phyloP scores from a whole-genome alignment of 2,888 invertebrate genomes.

The Erebia ligea region DNA sequence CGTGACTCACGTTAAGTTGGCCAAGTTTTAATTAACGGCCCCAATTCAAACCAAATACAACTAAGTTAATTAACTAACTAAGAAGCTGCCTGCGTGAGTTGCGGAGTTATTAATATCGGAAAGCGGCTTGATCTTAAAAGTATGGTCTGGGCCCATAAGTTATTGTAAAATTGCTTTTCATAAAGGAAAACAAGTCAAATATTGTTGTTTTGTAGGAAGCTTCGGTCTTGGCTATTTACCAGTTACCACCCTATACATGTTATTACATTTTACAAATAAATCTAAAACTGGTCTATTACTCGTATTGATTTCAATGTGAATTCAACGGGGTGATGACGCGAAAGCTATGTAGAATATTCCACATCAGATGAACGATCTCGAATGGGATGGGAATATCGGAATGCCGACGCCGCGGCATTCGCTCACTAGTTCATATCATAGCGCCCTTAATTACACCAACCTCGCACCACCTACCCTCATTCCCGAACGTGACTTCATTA shows the following conservation, averaged over 20 bases:
- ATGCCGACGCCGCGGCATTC: constrained; percentile 61
- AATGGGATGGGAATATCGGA: constrained; percentile 54
- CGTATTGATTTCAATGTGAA: constrained; percentile 42
- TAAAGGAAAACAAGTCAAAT: no score
- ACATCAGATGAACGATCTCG: constrained; percentile 58
- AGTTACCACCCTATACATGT: no score
- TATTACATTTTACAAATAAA: no score
- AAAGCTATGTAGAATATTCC: constrained; percentile 61
- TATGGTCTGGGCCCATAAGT: no score
- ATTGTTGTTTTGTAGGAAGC: no score
- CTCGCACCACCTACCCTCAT: constrained; percentile 20
- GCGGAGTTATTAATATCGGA: constrained; percentile 3
- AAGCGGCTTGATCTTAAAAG: neutral
- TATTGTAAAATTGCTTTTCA: no score
- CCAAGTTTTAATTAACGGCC: constrained; percentile 61
- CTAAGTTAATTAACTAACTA: constrained; percentile 60
- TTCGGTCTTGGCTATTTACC: no score
- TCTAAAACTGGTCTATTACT: neutral
- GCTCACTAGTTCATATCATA: constrained; percentile 62
- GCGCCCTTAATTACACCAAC: constrained; percentile 57
- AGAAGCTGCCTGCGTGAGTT: constrained; percentile 41
- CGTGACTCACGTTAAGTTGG: constrained; percentile 52
- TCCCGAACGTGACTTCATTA: constrained; percentile 25
- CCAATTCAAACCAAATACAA: constrained; percentile 58
- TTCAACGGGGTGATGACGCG: constrained; percentile 40